phyloP scores from a whole-genome alignment of 2,797 vertebrate genomes.

The Rhodeus uyekii region DNA sequence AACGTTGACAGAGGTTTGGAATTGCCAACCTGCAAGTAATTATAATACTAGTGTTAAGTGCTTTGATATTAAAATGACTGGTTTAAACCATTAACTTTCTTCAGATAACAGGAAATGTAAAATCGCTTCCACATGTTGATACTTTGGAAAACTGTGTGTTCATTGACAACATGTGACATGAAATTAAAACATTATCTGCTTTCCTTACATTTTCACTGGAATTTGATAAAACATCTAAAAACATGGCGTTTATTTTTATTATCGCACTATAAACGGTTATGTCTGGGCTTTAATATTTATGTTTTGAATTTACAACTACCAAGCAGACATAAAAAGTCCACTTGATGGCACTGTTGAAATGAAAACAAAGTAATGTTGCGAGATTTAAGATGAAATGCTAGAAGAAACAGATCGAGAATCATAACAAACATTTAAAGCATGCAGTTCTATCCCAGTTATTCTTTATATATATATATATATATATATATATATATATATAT shows the following conservation, averaged over 20 bases:
- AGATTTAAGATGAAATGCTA: background rate
- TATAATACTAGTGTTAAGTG: conserved; percentile 81
- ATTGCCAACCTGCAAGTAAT: conserved; percentile 81
- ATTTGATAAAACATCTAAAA: conserved; percentile 4
- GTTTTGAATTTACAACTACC: background rate
- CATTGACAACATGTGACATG: conserved; percentile 59
- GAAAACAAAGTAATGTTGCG: background rate
- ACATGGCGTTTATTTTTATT: background rate
- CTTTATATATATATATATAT: too few relatives aligned
- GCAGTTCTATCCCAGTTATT: background rate
- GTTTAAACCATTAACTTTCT: conserved; percentile 78
- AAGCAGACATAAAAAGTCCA: conserved; percentile 2
- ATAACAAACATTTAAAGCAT: background rate
- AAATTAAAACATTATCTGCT: conserved; percentile 40
- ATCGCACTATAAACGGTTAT: background rate
- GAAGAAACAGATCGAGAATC: background rate
- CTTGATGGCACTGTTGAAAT: conserved; percentile 54
- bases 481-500: too few relatives aligned
- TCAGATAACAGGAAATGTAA: conserved; percentile 71
- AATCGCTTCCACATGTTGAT: conserved; percentile 79
- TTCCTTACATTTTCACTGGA: background rate
- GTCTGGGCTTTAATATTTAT: background rate
- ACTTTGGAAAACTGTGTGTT: conserved; percentile 66
- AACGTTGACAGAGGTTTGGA: conserved; percentile 73
- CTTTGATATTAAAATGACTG: conserved; percentile 85